Conservation (phyloP, 2,888 invertebrate species). For the Acleris literana region DNA sequence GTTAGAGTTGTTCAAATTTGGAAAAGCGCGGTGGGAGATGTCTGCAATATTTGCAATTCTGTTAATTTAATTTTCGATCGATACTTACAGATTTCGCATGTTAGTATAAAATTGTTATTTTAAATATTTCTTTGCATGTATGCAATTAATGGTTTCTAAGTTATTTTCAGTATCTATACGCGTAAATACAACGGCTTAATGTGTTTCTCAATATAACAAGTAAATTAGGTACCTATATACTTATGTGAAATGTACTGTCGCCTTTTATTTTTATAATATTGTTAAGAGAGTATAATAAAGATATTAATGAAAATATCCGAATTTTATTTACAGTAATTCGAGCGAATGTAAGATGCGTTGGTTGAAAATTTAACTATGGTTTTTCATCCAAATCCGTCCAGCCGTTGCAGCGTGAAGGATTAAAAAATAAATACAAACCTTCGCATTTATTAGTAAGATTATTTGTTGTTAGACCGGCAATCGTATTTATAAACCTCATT, state of each 20-base stretch:
- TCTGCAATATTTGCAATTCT: too few relatives aligned
- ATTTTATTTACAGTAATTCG: neutral
- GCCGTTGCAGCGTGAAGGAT: too few relatives aligned
- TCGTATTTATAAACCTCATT: too few relatives aligned
- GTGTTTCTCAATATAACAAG: conserved; percentile 33
- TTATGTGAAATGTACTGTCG: conserved; percentile 35
- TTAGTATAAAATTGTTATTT: neutral
- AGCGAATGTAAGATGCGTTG: too few relatives aligned
- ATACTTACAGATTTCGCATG: neutral
- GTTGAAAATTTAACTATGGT: too few relatives aligned
- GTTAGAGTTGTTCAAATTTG: too few relatives aligned
- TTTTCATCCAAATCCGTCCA: too few relatives aligned
- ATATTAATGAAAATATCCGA: conserved; percentile 18
- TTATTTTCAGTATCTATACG: conserved; percentile 16
- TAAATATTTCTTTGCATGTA: neutral
- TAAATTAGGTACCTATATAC: conserved; percentile 32
- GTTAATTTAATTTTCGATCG: neutral
- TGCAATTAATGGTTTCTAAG: neutral
- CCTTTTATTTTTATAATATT: conserved; percentile 38
- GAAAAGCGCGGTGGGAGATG: too few relatives aligned
- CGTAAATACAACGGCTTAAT: conserved; percentile 30
- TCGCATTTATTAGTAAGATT: too few relatives aligned
- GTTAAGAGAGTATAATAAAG: conserved; percentile 38
- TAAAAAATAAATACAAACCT: too few relatives aligned
- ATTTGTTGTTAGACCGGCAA: too few relatives aligned